Evolutionary conservation across 1,140 invertebrate genomes (phyloP), one percentile per base, ranked within the genome.

Genomic region (Eurosta solidaginis): DNA sequence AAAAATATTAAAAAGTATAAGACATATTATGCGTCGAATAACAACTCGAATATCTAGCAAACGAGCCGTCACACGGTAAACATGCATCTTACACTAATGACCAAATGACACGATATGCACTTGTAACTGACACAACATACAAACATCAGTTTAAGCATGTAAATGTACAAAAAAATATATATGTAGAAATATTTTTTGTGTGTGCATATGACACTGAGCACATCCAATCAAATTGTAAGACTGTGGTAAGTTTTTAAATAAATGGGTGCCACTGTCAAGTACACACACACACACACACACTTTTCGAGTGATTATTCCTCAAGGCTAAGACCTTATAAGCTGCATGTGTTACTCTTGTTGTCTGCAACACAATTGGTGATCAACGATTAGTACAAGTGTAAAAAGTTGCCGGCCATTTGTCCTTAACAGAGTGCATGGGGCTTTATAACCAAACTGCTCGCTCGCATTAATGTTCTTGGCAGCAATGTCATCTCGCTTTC

Each of bases 21-120:
- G n/a, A n/a, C n/a, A 33, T 59, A 36, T 59, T 12, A n/a, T 4
- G 54, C 59, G 36, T 40, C 27, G 33, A 20, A n/a, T 22, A 68
- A 54, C 5, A 49, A 9, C 7, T n/a, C n/a, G 20, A n/a, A 6
- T 68, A 68, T 33, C 17, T 6, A 25, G 59, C 36, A 68, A 68
- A 42, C 17, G 33, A 68, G 59, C 59, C 20, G 73, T n/a, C 7
- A 17, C 33, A 9, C 44, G 14, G 42, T 49, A 78, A n/a, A 78
- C 78, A 77, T 77, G 75, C 78, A 79, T 74, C 78, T 79, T 77
- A 79, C 78, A 79, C 78, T 79, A 79, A 79, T 79, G 78, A 79
- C 78, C 78, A 79, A 77, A 79, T 79, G 78, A 79, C 78, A 79
- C 78, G 78, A 79, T 52, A 79, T 75, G 42, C 78, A 78, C 40